Base-by-base conservation (phyloP, 1,140 invertebrate genomes). In the Globodera ellingtonae region DNA sequence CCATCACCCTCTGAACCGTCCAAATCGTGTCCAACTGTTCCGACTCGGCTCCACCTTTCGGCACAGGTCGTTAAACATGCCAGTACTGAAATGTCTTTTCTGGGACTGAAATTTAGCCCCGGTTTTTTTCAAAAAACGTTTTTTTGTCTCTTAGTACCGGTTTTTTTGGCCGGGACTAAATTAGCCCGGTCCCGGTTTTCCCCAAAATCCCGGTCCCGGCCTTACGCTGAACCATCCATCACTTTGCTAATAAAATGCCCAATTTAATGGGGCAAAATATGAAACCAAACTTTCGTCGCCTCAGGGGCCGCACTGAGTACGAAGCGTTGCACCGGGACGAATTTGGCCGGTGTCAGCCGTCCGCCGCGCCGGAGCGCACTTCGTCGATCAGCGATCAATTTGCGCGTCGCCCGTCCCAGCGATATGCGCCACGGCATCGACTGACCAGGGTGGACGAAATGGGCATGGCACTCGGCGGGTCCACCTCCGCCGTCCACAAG, bases 381-480 rank as follows among this genome's bases (percentile, higher is more conserved):
- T 72, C 80, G 24, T 71, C 50, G 13, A 79, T 79, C 47, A 13
- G 70, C 21, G 66, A 72, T 46, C 66, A 52, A n/a, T 79, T 80
- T 72, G 70, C 75, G 90, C 92, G 97, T 82, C 92, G 95, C 78
- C 96, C 97, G 0, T 98, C 95, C 91, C 97, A 99, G 89, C 91
- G 97, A 78, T 98, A 96, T 90, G 95, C 95, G 44, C 92, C 95
- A 71, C 91, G 96, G 71, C 94, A 95, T 47, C 50, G 66, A 59
- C 35, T 62, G 72, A 59, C 18, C 4, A 4, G 7, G 50, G 7
- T 13, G 50, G 7, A 13, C 7, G 50, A 9, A 13, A 0, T 9
- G 50, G 50, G 50, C 50, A 52, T 52, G 50, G 50, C 50, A 52
- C 7, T 52, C 50, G 50, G 50, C 50, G 50, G 10, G 4, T 52